Conservation (phyloP, 2,797 vertebrate genomes). For the Pangasius sanitwongsei region DNA sequence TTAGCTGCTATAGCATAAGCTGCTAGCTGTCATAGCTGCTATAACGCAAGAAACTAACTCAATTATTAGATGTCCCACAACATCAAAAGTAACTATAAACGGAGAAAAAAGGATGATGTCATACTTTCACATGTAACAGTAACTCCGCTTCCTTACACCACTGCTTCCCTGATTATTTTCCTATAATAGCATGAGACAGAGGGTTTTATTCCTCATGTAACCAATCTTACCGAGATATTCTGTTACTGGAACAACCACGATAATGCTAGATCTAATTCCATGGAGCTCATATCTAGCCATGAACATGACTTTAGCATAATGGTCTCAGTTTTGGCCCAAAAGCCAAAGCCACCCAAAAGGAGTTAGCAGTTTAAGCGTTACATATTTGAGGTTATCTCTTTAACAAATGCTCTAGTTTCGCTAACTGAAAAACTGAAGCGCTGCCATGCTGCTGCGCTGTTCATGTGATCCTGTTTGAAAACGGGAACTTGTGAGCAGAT, state of each 20-base stretch:
- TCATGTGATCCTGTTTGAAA: not conserved
- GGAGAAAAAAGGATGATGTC: not conserved
- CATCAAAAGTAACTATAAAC: not conserved
- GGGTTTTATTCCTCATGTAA: not conserved
- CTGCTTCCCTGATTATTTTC: not conserved
- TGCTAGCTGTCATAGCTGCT: not conserved
- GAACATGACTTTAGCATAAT: not conserved
- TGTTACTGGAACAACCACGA: not conserved
- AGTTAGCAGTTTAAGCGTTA: not conserved
- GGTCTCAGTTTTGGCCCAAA: not conserved
- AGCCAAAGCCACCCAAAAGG: too few species aligned
- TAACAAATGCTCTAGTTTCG: not conserved
- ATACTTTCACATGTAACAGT: not conserved
- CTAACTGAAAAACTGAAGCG: too few species aligned
- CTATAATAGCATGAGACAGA: not conserved
- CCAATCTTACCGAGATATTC: too few species aligned
- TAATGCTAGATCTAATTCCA: not conserved
- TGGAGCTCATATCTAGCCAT: not conserved
- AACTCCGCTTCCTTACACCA: not conserved
- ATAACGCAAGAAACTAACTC: not conserved
- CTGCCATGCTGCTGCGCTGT: not conserved
- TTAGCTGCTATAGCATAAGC: not conserved
- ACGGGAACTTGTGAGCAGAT: not conserved
- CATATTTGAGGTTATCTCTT: not conserved
- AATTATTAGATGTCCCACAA: not conserved